Base-by-base conservation (phyloP, 2,888 invertebrate genomes). In the Xylota segnis region DNA sequence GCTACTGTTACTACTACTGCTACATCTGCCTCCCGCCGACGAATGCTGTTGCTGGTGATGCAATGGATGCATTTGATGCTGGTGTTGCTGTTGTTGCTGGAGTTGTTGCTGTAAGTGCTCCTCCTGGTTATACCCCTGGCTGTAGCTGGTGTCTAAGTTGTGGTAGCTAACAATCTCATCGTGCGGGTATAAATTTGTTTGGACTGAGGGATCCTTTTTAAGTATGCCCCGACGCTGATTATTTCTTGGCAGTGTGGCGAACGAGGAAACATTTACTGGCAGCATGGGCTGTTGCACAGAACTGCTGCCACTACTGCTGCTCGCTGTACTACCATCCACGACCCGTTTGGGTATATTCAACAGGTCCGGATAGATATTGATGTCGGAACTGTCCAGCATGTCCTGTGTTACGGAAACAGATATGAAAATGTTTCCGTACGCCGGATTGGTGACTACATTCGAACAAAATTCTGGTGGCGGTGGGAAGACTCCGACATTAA, bases 351-450 rank as follows among this genome's bases (percentile, higher is more conserved):
- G 95, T 88, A 96, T 94, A 90, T 96, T 96, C 88, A 97, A 92
- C 78, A 97, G 93, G 91, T 97, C 97, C 52, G 97, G 97, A 92
- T 96, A 97, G 90, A 96, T 95, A 82, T 95, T 95, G 59, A 94
- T 93, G 89, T 94, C 94, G 87, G 94, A 93, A 37, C 94, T 93
- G 76, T 92, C 92, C 47, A 92, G 89, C 89, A 95, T 94, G 86
- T 97, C 96, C 92, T 96, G 96, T 81, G 95, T 95, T 88, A 95
- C 94, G 9, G 95, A 95, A 63, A 97, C 96, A 87, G 97, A 96
- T 92, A 97, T 97, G 93, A 96, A 97, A 89, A 97, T 96, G 91
- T 96, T 97, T 34, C 92, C 92, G 77, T 92, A 92, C 2, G 91
- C 90, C 16, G 92, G 92, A 88, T 92, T 92, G 59, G 91, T 89